Evolutionary conservation across 2,113 vertebrate species (phyloP), one percentile per base, ranked within the genome.

Genomic region (Gadus chalcogrammus): DNA sequence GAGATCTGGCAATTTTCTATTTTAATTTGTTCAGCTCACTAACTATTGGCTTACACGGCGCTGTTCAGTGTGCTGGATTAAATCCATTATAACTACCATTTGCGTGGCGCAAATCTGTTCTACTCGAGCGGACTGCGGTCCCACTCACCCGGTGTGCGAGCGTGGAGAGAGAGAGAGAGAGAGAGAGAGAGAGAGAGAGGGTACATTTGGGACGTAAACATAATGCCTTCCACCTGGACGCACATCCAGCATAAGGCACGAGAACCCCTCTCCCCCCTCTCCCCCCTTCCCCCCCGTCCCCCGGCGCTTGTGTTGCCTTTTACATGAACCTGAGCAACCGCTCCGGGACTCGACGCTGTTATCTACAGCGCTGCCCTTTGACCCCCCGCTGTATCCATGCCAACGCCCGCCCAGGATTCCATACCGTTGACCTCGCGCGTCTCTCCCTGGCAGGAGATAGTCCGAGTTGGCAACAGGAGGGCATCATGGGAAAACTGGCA

Each of bases 1-100:
- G 78, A 81, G 70, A 77, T 78, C 70, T 72, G 70, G 84, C 84
- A 73, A 91, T 90, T 87, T 86, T 86, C 82, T 67, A 79, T 74
- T 84, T 82, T 77, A 88, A 89, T 89, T 48, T 88, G 75, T 85
- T 73, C 88, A 87, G 82, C 85, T 87, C 89, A 87, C 86, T 90
- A 84, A 87, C 82, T 84, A 85, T 88, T 88, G 88, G 86, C 83
- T 84, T 84, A 87, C 85, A 82, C 72, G 55, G 81, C 85, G 77
- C 88, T 87, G 87, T 87, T 81, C 80, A 82, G 80, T 85, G 72
- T 75, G 73, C 75, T 80, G 76, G 79, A 77, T 81, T 85, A 80
- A 82, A 85, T 42, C 86, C 83, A 88, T 89, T 86, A 84, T 75
- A 88, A 81, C 80, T 24, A 83, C 68, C 78, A 88, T 91, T 89